Conservation (phyloP, 2,797 vertebrate species). For the Trichosurus vulpecula region DNA sequence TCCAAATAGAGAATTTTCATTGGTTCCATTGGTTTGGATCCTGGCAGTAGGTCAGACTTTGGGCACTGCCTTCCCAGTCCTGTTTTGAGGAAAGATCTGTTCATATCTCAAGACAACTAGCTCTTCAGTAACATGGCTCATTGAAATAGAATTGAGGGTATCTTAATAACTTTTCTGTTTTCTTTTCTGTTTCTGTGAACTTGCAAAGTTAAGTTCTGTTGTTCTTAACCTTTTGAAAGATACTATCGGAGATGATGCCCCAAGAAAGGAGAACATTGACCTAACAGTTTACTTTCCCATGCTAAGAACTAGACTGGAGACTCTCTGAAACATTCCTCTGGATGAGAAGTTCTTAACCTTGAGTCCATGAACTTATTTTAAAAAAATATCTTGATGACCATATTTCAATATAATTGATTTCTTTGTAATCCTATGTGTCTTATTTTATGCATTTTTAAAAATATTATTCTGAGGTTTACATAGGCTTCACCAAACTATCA, state of each 20-base stretch:
- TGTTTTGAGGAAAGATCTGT: not conserved
- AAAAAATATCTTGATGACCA: not conserved
- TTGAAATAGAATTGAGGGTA: not conserved
- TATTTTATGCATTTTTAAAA: not conserved
- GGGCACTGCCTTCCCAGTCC: not conserved
- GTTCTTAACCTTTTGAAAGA: not conserved
- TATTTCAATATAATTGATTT: not conserved
- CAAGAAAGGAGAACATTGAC: not conserved
- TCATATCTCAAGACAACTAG: not conserved
- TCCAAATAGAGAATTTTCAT: not conserved
- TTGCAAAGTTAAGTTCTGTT: slow-evolving; percentile 31
- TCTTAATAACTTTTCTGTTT: not conserved
- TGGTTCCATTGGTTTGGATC: not conserved
- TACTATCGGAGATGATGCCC: not conserved
- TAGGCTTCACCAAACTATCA: not conserved
- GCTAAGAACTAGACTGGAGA: not conserved
- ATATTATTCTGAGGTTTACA: not conserved
- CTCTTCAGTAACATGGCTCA: not conserved
- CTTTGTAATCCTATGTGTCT: not conserved
- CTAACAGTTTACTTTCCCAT: not conserved
- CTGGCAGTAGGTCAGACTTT: not conserved
- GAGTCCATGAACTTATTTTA: not conserved
- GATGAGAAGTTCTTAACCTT: not conserved
- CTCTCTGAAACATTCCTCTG: not conserved
- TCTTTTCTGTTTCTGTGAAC: not conserved